Percentiles rank a stretch among this genome's conserved stretches.
Evolutionary conservation across 2,888 invertebrate genomes (phyloP).

Genomic region (Hydraecia micacea): DNA sequence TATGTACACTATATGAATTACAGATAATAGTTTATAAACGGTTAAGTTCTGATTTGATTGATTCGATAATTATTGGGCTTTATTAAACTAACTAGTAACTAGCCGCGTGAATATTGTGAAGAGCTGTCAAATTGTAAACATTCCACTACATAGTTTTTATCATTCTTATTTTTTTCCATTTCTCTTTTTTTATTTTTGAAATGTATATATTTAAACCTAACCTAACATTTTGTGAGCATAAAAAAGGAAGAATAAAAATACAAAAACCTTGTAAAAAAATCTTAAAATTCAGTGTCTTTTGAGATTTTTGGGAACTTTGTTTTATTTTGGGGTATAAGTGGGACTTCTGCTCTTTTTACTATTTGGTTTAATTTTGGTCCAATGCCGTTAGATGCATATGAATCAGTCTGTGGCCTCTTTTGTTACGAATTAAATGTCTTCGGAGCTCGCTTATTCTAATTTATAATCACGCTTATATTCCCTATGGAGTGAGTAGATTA

Average conservation of each 20-base stretch:
- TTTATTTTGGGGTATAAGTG: not conserved
- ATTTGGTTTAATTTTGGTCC: constrained; percentile 63
- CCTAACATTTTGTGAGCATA: too few species aligned
- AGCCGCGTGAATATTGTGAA: too few species aligned
- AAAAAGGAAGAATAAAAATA: not conserved
- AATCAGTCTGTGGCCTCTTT: constrained; percentile 65
- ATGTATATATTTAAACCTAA: too few species aligned
- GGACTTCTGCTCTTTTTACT: constrained; percentile 5
- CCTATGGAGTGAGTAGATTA: constrained; percentile 29
- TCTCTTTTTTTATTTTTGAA: too few species aligned
- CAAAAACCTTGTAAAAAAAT: not conserved
- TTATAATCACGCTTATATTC: constrained; percentile 32
- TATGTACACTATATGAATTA: too few species aligned
- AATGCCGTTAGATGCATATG: constrained; percentile 69
- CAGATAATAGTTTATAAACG: too few species aligned
- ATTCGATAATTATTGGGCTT: not conserved
- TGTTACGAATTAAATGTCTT: constrained; percentile 58
- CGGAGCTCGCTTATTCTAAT: constrained; percentile 50
- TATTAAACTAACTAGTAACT: too few species aligned
- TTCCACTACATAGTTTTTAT: too few species aligned
- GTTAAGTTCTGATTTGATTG: not conserved
- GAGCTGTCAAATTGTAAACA: too few species aligned
- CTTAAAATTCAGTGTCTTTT: not conserved
- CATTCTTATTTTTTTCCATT: too few species aligned
- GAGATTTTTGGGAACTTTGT: not conserved